phyloP scores from a whole-genome alignment of 1,140 invertebrate species.

The Micrasema longulum region DNA sequence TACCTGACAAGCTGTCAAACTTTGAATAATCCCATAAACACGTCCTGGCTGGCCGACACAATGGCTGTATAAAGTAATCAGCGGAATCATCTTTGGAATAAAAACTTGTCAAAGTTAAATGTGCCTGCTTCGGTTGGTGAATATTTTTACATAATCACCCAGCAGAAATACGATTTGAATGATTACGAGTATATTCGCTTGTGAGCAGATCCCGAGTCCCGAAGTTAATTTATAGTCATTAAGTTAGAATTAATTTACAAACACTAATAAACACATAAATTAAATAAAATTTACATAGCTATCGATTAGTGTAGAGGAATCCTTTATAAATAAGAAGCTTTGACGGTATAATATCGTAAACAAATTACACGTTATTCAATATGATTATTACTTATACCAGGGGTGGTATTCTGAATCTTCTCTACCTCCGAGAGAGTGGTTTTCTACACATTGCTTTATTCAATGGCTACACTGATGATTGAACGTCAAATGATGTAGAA shows the following conservation, averaged over 20 bases:
- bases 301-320: no score
- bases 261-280: neutral
- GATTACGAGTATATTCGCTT: slow-evolving; percentile 14
- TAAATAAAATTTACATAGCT: no score
- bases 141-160: slow-evolving; percentile 27
- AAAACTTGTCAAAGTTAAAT: slow-evolving; percentile 17
- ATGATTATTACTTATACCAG: no score
- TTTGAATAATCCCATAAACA: slow-evolving; percentile 23
- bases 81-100: slow-evolving; percentile 25
- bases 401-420: no score
- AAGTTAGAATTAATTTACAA: neutral
- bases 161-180: slow-evolving; percentile 11
- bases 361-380: no score
- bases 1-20: slow-evolving; percentile 27
- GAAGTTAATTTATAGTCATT: slow-evolving; percentile 17
- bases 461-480: no score
- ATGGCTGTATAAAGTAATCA: slow-evolving; percentile 16
- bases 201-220: neutral
- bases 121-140: slow-evolving; percentile 3
- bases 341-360: no score
- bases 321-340: no score
- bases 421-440: no score
- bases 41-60: neutral
- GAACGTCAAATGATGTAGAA: no score
- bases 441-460: no score